Conservation (phyloP, 2,113 vertebrate genomes). For the Rhadina sibilatrix region DNA sequence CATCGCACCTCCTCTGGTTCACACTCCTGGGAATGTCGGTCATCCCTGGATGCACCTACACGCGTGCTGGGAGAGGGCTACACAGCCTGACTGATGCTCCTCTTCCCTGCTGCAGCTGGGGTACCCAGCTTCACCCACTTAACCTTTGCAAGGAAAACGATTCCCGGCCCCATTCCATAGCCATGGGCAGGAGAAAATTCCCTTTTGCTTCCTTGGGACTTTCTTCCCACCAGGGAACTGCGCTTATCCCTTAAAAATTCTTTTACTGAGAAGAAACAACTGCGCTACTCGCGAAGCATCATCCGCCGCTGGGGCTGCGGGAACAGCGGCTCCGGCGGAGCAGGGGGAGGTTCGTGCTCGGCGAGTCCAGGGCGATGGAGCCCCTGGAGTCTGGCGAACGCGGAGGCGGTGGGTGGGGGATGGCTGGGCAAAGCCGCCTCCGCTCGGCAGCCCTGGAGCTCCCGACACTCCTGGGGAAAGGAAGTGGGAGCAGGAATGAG, state of each 20-base stretch:
- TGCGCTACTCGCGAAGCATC: background rate
- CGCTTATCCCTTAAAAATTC: background rate
- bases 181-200: background rate
- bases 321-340: background rate
- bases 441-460: background rate
- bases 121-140: background rate
- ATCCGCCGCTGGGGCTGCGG: background rate
- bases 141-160: slow-evolving; percentile 8
- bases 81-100: background rate
- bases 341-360: background rate
- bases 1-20: background rate
- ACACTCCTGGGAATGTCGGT: background rate
- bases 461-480: background rate
- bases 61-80: background rate
- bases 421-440: background rate
- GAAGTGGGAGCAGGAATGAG: background rate
- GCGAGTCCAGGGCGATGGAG: background rate
- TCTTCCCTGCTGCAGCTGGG: background rate
- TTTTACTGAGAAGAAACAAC: background rate
- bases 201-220: background rate
- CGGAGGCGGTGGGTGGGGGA: background rate
- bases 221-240: background rate
- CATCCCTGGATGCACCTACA: background rate
- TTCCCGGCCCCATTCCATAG: background rate
- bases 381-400: background rate